These are phyloP conservation scores for Acrocephalus arundinaceus DNA, from an alignment of 2,113 vertebrate species.

Conservation along the genomic window DNA sequence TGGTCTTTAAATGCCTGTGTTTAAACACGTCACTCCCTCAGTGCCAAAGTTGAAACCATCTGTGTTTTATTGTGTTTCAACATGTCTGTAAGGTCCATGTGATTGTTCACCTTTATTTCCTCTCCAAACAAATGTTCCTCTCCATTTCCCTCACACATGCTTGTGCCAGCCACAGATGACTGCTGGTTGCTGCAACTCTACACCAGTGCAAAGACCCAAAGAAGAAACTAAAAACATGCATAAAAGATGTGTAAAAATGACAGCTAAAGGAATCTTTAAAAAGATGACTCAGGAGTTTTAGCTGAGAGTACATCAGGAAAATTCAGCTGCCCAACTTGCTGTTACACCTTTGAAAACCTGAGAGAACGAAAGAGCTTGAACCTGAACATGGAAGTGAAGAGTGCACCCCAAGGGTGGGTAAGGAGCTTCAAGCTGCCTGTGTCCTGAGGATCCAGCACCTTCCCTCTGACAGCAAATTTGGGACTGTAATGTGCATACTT, in stretches of 20 bases:
- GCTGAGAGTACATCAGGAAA: not conserved
- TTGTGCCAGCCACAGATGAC: not conserved
- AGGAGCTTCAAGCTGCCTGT: not conserved
- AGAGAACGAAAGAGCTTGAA: not conserved
- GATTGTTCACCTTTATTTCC: not conserved
- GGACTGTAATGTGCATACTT: not conserved
- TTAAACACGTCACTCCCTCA: not conserved
- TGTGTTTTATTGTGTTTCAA: not conserved
- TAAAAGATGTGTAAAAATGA: not conserved
- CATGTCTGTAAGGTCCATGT: not conserved
- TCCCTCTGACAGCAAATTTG: not conserved
- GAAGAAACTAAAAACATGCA: not conserved
- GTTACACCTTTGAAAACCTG: not conserved
- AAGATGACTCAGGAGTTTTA: not conserved
- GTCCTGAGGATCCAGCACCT: not conserved
- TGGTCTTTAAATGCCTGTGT: not conserved
- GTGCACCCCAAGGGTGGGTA: not conserved
- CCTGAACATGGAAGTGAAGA: fast-evolving
- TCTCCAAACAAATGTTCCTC: not conserved
- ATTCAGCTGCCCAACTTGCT: not conserved
- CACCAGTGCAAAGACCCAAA: not conserved
- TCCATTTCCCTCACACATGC: not conserved
- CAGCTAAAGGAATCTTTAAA: not conserved
- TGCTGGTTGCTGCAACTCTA: not conserved
- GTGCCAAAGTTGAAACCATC: not conserved